A percentile compares a stretch with the other conserved stretches of the same genome.
phyloP scores from a whole-genome alignment of 2,888 invertebrate species.

The Platerodrilus igneus region DNA sequence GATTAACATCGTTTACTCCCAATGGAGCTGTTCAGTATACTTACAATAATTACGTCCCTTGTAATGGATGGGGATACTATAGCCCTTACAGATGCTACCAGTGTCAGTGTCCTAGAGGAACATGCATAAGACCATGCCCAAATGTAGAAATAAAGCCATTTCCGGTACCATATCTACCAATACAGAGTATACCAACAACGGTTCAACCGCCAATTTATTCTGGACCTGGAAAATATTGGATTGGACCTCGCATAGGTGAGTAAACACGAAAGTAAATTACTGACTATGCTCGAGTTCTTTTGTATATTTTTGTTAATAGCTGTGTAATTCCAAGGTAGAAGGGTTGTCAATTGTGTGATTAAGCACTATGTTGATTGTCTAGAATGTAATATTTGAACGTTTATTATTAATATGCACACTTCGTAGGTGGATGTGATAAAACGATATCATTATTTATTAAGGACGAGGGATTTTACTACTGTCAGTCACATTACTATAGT shows the following conservation, averaged over 20 bases:
- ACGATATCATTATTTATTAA: no score
- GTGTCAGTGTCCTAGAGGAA: constrained; percentile 16
- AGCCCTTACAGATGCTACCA: constrained; percentile 14
- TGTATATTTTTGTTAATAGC: no score
- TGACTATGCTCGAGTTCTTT: no score
- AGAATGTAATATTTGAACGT: no score
- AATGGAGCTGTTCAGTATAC: constrained; percentile 27
- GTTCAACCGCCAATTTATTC: constrained; percentile 17
- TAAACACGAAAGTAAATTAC: no score
- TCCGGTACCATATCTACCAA: constrained; percentile 6
- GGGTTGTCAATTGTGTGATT: no score
- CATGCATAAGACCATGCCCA: constrained; percentile 15
- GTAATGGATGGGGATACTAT: constrained; percentile 23
- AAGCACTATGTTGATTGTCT: no score
- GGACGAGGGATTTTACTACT: no score
- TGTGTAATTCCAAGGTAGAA: no score
- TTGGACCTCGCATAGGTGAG: constrained; percentile 23
- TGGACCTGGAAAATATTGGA: constrained; percentile 21
- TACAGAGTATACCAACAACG: not conserved
- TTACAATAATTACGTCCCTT: constrained; percentile 21
- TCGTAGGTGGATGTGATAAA: no score
- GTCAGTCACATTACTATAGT: no score
- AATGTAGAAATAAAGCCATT: constrained; percentile 5
- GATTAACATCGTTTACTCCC: constrained; percentile 26
- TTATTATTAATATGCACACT: no score